Conservation (phyloP, 53 echinoderm and acorn worm genomes). For the Stichopus horrens region DNA sequence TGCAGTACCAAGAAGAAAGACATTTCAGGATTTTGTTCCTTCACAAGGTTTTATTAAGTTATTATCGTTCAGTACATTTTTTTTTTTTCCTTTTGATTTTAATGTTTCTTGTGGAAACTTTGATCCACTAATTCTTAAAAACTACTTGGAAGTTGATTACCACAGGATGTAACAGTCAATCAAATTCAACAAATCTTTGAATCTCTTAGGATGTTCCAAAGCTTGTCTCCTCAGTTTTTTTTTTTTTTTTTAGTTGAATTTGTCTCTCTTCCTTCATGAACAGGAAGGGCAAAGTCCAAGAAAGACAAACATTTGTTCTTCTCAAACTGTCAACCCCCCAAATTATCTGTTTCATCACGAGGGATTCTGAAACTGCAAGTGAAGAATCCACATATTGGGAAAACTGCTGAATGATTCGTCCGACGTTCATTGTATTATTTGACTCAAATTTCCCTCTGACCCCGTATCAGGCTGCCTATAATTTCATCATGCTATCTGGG, state of each 20-base stretch:
- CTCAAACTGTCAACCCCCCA: background rate
- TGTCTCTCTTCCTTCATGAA: too few species aligned
- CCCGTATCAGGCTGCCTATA: constrained; percentile 10
- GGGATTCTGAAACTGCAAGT: background rate
- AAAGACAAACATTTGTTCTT: constrained; percentile 2
- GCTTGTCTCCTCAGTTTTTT: background rate
- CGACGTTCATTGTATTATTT: constrained; percentile 14
- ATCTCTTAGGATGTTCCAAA: background rate
- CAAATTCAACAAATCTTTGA: background rate
- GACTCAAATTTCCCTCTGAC: background rate
- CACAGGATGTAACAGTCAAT: background rate
- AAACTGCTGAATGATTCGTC: background rate
- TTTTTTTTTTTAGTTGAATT: background rate
- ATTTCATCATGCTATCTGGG: constrained; percentile 31
- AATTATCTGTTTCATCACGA: background rate
- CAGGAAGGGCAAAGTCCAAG: background rate
- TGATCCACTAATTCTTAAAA: too few species aligned
- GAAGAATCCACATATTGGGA: background rate
- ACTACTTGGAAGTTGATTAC: background rate
- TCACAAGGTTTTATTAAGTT: too few species aligned
- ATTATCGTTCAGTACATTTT: too few species aligned
- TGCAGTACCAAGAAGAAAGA: too few species aligned
- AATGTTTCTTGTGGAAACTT: too few species aligned
- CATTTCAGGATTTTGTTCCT: too few species aligned
- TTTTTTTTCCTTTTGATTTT: too few species aligned